Base-by-base conservation (phyloP, 2,888 invertebrate genomes). In the Lapara coniferarum region DNA sequence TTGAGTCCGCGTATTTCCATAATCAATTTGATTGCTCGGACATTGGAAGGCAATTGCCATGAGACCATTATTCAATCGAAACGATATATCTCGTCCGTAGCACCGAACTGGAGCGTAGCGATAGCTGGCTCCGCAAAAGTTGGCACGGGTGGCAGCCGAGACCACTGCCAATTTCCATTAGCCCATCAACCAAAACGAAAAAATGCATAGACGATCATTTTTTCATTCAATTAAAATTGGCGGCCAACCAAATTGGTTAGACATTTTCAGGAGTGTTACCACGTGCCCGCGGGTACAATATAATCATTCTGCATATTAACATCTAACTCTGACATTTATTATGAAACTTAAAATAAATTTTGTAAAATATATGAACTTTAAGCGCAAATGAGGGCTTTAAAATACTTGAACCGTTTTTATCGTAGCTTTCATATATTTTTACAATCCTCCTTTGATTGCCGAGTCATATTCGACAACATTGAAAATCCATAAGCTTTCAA, bases 171-270 rank as follows among this genome's bases (percentile, higher is more conserved):
- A 93, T 93, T 93, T 93, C 93, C 93, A 93, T 93, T 93, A 93
- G 88, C 92, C 89, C 91, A 92, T 93, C 93, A 92, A 89, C 89
- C 92, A 92, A 93, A 92, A 91, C 91, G 92, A 92, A 93, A 92
- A 93, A 92, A 90, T 88, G 92, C 91, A 92, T 89, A 90, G 91
- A 90, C 91, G 90, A 92, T 90, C 90, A 91, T 90, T 93, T 93
- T 93, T 93, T 92, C 88, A 92, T 93, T 93, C 93, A 93, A 93
- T 93, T 93, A 92, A 93, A 90, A 93, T 92, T 93, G 93, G 92
- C 92, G 77, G 79, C 85, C 83, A 84, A 93, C 90, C 89, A 89
- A 89, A 88, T 85, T 83, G 85, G 81, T 81, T 81, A 77, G 82
- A 81, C 79, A 77, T 81, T 84, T 70, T 69, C 52, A 58, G 52